Conservation (phyloP, 2,797 vertebrate genomes). For the Craterocephalus amniculus region DNA sequence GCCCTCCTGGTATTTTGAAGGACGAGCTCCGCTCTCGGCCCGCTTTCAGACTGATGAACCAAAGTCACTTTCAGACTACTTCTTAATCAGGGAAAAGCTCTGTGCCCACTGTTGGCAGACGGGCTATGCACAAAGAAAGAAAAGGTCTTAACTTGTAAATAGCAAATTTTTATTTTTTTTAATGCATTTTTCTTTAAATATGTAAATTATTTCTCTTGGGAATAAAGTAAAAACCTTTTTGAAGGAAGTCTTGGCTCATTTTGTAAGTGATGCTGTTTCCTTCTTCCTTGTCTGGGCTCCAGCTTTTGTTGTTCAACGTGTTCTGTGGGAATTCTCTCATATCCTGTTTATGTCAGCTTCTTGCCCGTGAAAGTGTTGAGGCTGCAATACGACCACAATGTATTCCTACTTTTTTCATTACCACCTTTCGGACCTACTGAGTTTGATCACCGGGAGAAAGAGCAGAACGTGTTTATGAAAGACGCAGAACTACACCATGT, state of each 20-base stretch:
- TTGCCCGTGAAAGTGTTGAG: too few relatives aligned
- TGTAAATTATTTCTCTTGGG: constrained; percentile 58
- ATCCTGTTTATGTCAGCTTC: too few relatives aligned
- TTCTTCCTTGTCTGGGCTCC: constrained; percentile 19
- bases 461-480: too few relatives aligned
- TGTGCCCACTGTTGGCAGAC: neutral
- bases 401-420: too few relatives aligned
- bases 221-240: constrained; percentile 69
- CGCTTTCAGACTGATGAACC: constrained; percentile 35
- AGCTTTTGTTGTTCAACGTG: too few relatives aligned
- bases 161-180: too few relatives aligned
- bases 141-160: constrained; percentile 47
- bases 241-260: neutral
- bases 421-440: too few relatives aligned
- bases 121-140: constrained; percentile 55
- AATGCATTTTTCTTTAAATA: constrained; percentile 33
- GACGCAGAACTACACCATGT: too few relatives aligned
- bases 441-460: too few relatives aligned
- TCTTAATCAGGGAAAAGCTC: constrained; percentile 67
- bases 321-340: too few relatives aligned
- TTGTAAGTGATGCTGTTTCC: neutral
- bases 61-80: constrained; percentile 54
- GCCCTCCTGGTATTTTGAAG: neutral
- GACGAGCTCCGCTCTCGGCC: constrained; percentile 18
- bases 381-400: too few relatives aligned